These are phyloP conservation scores for Brachypteracias leptosomus DNA, from an alignment of 2,113 vertebrate species.

Conservation along the genomic window DNA sequence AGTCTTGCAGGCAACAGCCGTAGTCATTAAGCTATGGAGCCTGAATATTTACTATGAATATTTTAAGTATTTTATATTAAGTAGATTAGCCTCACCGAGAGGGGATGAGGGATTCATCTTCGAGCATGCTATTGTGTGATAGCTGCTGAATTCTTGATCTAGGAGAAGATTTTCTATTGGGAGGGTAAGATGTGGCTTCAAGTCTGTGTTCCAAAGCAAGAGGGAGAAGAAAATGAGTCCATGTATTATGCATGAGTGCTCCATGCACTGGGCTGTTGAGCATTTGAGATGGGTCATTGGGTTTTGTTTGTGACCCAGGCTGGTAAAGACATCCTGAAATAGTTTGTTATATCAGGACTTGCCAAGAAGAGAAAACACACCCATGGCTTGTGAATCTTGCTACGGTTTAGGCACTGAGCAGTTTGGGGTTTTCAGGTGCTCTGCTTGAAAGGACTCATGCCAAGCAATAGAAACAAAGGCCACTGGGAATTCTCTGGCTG, in stretches of 20 bases:
- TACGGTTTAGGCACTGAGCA: neutral
- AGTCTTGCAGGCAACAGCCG: neutral
- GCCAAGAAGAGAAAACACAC: neutral
- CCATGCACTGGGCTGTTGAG: neutral
- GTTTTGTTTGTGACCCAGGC: neutral
- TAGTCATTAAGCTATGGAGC: neutral
- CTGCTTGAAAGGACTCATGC: neutral
- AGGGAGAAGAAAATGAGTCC: neutral
- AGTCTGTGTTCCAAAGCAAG: neutral
- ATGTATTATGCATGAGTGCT: neutral
- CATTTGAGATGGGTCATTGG: neutral
- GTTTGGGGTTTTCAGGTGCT: neutral
- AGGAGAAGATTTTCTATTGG: neutral
- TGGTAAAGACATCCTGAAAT: neutral
- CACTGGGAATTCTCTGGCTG: neutral
- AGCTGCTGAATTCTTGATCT: neutral
- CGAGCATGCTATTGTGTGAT: neutral
- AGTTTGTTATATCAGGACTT: neutral
- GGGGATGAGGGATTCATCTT: neutral
- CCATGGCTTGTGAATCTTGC: neutral
- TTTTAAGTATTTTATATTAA: slow-evolving; percentile 37
- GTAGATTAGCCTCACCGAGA: neutral
- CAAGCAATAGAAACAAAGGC: neutral
- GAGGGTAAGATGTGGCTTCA: neutral
- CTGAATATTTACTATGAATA: slow-evolving; percentile 29